Percentiles rank a stretch among this genome's conserved stretches.
Conservation (phyloP, 2,113 vertebrate species). For the Ivindomyrus marchei region DNA sequence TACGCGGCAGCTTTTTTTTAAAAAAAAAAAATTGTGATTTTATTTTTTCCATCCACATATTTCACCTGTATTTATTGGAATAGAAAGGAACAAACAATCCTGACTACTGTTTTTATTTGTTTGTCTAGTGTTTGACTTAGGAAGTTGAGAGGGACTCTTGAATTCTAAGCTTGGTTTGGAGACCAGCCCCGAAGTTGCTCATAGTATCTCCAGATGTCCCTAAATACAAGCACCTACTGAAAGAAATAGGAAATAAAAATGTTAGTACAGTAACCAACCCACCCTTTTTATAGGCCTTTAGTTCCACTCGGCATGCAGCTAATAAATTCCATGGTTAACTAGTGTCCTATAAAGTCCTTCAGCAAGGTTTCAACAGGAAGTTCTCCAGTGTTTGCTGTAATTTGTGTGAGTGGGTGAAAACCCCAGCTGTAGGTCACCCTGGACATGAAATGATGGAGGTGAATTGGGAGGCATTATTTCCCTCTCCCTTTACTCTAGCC, state of each 20-base stretch:
- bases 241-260: neutral
- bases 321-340: neutral
- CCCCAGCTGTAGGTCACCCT: neutral
- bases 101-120: conserved; percentile 5
- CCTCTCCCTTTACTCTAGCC: neutral
- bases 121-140: neutral
- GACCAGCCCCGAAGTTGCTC: neutral
- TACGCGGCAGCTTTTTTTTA: neutral
- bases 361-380: neutral
- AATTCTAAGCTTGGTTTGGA: neutral
- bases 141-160: neutral
- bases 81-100: neutral
- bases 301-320: no score
- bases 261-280: neutral
- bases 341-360: neutral
- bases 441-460: neutral
- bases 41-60: conserved; percentile 4
- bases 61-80: conserved; percentile 16
- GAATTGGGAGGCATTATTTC: neutral
- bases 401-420: neutral
- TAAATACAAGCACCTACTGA: neutral
- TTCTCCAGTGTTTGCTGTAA: neutral
- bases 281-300: neutral
- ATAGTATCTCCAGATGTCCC: neutral
- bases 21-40: neutral